Percentiles rank a stretch among this genome's conserved stretches.
phyloP scores from a whole-genome alignment of 1,140 invertebrate genomes.

The Homarus americanus region DNA sequence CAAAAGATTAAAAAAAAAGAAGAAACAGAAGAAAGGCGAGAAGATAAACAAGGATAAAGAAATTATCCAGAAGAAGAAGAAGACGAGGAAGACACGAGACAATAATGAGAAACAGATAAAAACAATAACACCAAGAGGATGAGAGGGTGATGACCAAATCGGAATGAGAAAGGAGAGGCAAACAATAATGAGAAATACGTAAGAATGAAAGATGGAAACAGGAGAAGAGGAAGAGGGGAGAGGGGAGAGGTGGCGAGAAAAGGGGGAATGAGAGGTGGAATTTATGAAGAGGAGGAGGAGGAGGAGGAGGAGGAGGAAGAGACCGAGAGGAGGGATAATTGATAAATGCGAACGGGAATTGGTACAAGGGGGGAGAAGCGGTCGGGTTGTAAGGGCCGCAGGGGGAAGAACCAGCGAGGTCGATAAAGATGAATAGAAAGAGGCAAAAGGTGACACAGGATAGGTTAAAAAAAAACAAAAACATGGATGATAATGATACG shows the following conservation, averaged over 20 bases:
- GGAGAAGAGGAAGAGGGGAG: slow-evolving; percentile 3
- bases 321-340: background rate
- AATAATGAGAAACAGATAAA: too few relatives aligned
- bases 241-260: background rate
- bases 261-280: background rate
- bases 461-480: too few relatives aligned
- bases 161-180: slow-evolving; percentile 2
- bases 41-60: too few relatives aligned
- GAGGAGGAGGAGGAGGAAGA: background rate
- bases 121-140: too few relatives aligned
- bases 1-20: too few relatives aligned
- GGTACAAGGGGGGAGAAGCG: background rate
- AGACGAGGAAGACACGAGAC: too few relatives aligned
- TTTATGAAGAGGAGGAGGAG: background rate
- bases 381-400: background rate
- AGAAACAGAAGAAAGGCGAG: too few relatives aligned
- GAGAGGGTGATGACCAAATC: too few relatives aligned
- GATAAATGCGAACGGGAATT: slow-evolving; percentile 5
- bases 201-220: background rate
- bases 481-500: too few relatives aligned
- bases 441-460: too few relatives aligned
- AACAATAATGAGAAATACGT: slow-evolving; percentile 1
- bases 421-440: too few relatives aligned
- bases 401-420: background rate
- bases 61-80: too few relatives aligned